Base-by-base conservation (phyloP, 2,888 invertebrate species). In the Anagyrus pseudococci region DNA sequence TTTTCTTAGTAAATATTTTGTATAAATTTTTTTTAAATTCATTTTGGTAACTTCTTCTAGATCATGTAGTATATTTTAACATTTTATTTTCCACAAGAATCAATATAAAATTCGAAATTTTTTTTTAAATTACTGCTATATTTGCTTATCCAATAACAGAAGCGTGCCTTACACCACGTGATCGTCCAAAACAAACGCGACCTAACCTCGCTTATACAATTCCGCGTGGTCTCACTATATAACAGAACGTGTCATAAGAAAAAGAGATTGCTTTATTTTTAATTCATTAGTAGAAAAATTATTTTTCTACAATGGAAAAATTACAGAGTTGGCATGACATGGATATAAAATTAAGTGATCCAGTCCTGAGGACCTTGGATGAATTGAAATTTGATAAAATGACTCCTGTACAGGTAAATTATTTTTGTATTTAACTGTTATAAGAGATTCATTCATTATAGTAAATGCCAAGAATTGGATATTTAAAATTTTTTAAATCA, bases 321-420 rank as follows among this genome's bases (percentile, higher is more conserved):
- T 73, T 73, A 19, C 68, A 82, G 75, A 78, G 79, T 59, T 87
- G 87, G 86, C 70, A 78, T 8, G 79, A 84, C 57, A 71, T 87
- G 54, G 75, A 78, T 43, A 76, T 83, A 0, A 60, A 72, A 54
- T 71, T 87, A 52, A 83, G 83, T 59, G 62, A 77, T 25, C 76
- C 82, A 47, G 75, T 86, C 10, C 70, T 82, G 63, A 73, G 79
- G 68, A 85, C 84, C 4, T 79, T 88, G 17, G 72, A 82, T 19
- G 77, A 83, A 29, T 77, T 87, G 6, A 82, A 84, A 67, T 88
- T 87, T 76, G 72, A 77, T 19, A 76, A 77, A 15, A 86, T 87
- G 84, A 88, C 88, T 23, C 87, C 88, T 10, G 86, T 87, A 1
- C 85, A 85, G 79, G 83, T 83, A 74, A 68, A 58, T n/a, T n/a